These are phyloP conservation scores for Delichon dasypus DNA, from an alignment of 2,797 vertebrate genomes.

Conservation along the genomic window DNA sequence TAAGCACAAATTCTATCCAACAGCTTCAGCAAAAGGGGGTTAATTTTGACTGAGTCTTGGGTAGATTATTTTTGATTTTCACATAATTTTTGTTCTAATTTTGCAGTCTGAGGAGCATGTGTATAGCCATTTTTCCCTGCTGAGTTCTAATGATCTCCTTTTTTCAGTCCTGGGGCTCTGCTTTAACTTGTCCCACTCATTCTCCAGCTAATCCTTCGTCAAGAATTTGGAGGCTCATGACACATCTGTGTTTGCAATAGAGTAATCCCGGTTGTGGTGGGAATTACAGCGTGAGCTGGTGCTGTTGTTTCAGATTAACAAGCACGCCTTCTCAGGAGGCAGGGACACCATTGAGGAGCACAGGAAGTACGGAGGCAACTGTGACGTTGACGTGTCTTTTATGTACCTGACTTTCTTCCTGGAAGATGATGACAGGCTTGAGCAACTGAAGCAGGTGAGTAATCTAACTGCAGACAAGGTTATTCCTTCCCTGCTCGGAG, in stretches of 20 bases:
- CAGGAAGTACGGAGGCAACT: constrained; percentile 87
- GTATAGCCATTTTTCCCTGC: neutral
- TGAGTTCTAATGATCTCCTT: neutral
- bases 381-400: constrained; percentile 92
- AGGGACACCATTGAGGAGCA: constrained; percentile 96
- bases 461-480: neutral
- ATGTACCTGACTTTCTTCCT: constrained; percentile 99
- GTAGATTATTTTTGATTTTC: neutral
- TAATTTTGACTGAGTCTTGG: neutral
- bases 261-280: neutral
- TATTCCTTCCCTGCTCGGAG: neutral
- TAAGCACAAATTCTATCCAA: neutral
- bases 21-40: neutral
- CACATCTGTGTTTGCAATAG: neutral
- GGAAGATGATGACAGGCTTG: constrained; percentile 91
- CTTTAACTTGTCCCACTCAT: neutral
- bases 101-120: neutral
- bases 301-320: constrained; percentile 84
- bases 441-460: constrained; percentile 91
- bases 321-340: constrained; percentile 95
- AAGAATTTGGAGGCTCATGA: neutral
- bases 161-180: neutral
- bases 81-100: neutral
- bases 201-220: neutral
- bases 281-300: neutral